phyloP scores from a whole-genome alignment of 2,888 invertebrate species.

The Eustalomyia histrio region DNA sequence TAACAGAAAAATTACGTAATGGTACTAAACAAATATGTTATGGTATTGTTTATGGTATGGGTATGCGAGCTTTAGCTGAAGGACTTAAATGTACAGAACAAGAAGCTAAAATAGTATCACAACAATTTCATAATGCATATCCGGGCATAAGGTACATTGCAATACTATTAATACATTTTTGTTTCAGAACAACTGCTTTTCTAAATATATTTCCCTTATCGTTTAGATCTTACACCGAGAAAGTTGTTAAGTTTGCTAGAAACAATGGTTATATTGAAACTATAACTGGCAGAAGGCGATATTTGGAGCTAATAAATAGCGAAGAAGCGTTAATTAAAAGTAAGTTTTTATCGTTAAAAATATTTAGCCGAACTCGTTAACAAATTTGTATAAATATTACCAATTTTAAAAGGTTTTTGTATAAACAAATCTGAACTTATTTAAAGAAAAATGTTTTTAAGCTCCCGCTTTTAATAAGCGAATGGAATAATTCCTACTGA shows the following conservation, averaged over 20 bases:
- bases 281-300: slow-evolving; percentile 87
- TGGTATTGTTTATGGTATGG: slow-evolving; percentile 98
- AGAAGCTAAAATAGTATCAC: slow-evolving; percentile 89
- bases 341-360: slow-evolving; percentile 76
- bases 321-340: slow-evolving; percentile 82
- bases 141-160: slow-evolving; percentile 85
- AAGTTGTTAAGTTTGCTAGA: slow-evolving; percentile 83
- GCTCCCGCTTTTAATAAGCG: too few relatives aligned
- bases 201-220: slow-evolving; percentile 27
- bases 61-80: slow-evolving; percentile 88
- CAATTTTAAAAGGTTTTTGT: too few relatives aligned
- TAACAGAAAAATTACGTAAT: slow-evolving; percentile 89
- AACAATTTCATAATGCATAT: slow-evolving; percentile 89
- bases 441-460: too few relatives aligned
- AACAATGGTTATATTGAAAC: slow-evolving; percentile 91
- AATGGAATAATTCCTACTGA: too few relatives aligned
- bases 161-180: not conserved
- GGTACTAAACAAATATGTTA: slow-evolving; percentile 96
- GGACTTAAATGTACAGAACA: slow-evolving; percentile 88
- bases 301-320: slow-evolving; percentile 87
- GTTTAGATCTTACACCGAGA: slow-evolving; percentile 72
- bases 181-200: not conserved
- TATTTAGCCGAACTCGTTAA: too few relatives aligned
- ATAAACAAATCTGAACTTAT: too few relatives aligned
- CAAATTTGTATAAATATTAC: too few relatives aligned